A percentile compares a stretch with the other conserved stretches of the same genome.
These are phyloP conservation scores for Latrodectus geometricus DNA, from an alignment of 1,140 invertebrate species.

Conservation along the genomic window DNA sequence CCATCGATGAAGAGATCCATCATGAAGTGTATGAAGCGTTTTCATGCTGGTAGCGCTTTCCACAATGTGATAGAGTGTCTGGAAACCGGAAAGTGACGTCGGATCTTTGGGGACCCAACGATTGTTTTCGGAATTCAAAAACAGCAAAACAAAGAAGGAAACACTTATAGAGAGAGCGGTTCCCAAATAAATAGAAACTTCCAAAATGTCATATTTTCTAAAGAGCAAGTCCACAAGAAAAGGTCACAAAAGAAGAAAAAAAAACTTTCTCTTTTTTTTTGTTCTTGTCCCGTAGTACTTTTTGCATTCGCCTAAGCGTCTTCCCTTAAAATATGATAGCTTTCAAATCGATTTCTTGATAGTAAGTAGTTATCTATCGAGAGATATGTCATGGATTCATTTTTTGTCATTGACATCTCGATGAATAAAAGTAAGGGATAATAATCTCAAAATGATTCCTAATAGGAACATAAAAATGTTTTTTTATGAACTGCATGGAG, in stretches of 20 bases:
- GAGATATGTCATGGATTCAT: not conserved
- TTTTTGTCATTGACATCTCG: not conserved
- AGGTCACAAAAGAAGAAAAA: slow-evolving; percentile 2
- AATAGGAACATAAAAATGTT: not conserved
- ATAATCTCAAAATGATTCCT: not conserved
- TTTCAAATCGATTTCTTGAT: not conserved
- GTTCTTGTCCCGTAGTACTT: not conserved
- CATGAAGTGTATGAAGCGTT: slow-evolving; percentile 53
- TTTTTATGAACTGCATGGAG: not conserved
- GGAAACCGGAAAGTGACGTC: slow-evolving; percentile 29
- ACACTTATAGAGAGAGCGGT: not conserved
- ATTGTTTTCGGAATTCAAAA: slow-evolving; percentile 54
- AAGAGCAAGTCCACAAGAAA: slow-evolving; percentile 30
- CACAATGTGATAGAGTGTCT: slow-evolving; percentile 51
- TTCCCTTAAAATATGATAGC: not conserved
- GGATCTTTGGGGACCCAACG: slow-evolving; percentile 28
- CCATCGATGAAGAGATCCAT: slow-evolving; percentile 60
- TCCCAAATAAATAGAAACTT: slow-evolving; percentile 57
- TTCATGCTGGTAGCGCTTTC: slow-evolving; percentile 27
- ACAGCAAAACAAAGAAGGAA: slow-evolving; percentile 27
- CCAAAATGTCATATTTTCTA: slow-evolving; percentile 41
- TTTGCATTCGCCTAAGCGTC: not conserved
- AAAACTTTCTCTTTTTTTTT: not conserved
- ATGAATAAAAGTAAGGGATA: not conserved
- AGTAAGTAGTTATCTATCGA: not conserved